Conservation (phyloP, 2,797 vertebrate genomes). For the Myripristis jacobus region DNA sequence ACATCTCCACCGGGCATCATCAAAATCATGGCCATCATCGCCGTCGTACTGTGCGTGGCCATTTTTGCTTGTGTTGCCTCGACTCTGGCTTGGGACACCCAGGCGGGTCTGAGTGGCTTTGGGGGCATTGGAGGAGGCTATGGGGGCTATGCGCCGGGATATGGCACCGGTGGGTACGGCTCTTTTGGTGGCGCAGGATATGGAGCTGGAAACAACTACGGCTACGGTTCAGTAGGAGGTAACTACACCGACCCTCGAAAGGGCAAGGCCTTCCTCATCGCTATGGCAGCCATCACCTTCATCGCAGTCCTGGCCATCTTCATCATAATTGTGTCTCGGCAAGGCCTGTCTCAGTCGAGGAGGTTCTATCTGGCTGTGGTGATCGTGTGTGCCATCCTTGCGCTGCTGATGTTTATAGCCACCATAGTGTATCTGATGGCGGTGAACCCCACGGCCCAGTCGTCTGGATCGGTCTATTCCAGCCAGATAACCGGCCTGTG, state of each 20-base stretch:
- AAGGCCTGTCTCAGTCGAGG: slow-evolving; percentile 80
- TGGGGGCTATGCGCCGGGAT: slow-evolving; percentile 22
- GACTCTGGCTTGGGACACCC: slow-evolving; percentile 88
- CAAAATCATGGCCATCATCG: slow-evolving; percentile 87
- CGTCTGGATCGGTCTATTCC: slow-evolving; percentile 83
- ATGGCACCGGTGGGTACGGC: slow-evolving; percentile 36
- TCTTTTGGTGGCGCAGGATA: slow-evolving; percentile 67
- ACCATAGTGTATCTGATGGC: slow-evolving; percentile 90
- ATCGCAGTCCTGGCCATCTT: slow-evolving; percentile 84
- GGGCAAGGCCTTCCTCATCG: slow-evolving; percentile 90
- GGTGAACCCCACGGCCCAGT: slow-evolving; percentile 89
- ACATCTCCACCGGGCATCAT: slow-evolving; percentile 91
- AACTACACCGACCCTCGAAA: slow-evolving; percentile 88
- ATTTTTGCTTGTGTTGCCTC: slow-evolving; percentile 93
- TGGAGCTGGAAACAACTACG: slow-evolving; percentile 69
- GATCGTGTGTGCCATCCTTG: slow-evolving; percentile 84
- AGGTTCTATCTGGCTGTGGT: slow-evolving; percentile 87
- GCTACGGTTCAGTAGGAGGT: slow-evolving; percentile 82
- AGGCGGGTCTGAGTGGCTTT: slow-evolving; percentile 70
- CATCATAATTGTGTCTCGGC: slow-evolving; percentile 86
- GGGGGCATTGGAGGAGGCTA: slow-evolving; percentile 74
- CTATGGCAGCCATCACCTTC: slow-evolving; percentile 88
- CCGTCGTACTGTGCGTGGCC: slow-evolving; percentile 86
- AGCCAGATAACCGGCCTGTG: slow-evolving; percentile 86
- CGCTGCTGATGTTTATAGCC: slow-evolving; percentile 87